A percentile compares a stretch with the other conserved stretches of the same genome.
These are phyloP conservation scores for Synergus gifuensis DNA, from an alignment of 2,888 invertebrate genomes.

Conservation along the genomic window DNA sequence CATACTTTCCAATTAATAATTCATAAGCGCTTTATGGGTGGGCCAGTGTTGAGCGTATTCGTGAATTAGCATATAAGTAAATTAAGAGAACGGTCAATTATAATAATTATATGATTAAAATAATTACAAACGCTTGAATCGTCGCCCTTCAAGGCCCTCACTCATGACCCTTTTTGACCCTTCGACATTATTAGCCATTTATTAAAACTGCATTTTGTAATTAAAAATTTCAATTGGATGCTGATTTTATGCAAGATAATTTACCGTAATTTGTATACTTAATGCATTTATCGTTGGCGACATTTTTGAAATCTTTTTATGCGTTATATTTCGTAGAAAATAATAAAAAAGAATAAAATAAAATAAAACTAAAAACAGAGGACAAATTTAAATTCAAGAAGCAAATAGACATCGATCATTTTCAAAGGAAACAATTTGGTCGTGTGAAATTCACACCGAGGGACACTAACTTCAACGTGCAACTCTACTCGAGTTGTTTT, in stretches of 20 bases:
- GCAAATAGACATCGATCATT: slow-evolving; percentile 59
- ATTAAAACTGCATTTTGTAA: neutral
- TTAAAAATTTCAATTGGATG: neutral
- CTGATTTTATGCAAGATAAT: neutral
- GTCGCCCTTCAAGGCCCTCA: neutral
- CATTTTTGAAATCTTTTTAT: neutral
- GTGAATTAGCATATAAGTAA: slow-evolving; percentile 32
- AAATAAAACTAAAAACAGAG: neutral
- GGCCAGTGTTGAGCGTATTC: slow-evolving; percentile 10
- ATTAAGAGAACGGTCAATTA: slow-evolving; percentile 30
- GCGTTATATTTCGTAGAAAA: too few species aligned
- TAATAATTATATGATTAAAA: slow-evolving; percentile 28
- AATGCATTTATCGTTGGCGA: neutral
- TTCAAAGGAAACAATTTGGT: slow-evolving; percentile 65
- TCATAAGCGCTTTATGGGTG: slow-evolving; percentile 30
- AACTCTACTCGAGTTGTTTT: slow-evolving; percentile 66
- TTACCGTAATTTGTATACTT: neutral
- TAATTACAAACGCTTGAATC: slow-evolving; percentile 11
- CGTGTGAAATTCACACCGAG: slow-evolving; percentile 64
- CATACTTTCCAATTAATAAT: slow-evolving; percentile 32
- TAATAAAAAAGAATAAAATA: too few species aligned
- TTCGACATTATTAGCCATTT: neutral
- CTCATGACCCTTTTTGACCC: neutral
- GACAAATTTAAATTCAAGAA: neutral
- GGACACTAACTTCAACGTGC: slow-evolving; percentile 56